These are phyloP conservation scores for Drosophila orosa DNA, from an alignment of 1,140 invertebrate genomes.

Conservation along the genomic window DNA sequence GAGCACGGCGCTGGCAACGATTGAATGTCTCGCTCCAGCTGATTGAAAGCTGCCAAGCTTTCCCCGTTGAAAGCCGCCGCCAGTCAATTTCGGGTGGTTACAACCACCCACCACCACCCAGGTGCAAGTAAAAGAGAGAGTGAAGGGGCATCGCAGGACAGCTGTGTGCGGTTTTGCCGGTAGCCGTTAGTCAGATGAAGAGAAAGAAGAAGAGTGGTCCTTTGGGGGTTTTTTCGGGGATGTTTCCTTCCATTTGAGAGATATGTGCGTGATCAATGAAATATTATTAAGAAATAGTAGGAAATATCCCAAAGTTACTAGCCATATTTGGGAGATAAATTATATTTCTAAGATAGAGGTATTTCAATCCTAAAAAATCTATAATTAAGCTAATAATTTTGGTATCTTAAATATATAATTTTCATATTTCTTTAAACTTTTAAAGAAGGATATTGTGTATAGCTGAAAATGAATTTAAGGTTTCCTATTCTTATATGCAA, in stretches of 20 bases:
- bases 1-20: not conserved
- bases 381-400: not conserved
- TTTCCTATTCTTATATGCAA: too few species aligned
- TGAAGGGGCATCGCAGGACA: conserved; percentile 37
- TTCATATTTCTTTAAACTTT: not conserved
- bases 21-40: conserved; percentile 16
- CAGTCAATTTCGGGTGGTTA: conserved; percentile 11
- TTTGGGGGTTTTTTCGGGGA: conserved; percentile 1
- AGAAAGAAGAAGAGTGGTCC: conserved; percentile 7
- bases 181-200: conserved; percentile 42
- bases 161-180: conserved; percentile 70
- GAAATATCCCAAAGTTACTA: not conserved
- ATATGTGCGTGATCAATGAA: conserved; percentile 2
- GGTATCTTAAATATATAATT: not conserved
- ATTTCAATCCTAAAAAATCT: not conserved
- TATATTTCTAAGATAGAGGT: not conserved
- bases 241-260: not conserved
- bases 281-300: not conserved
- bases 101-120: not conserved
- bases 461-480: too few species aligned
- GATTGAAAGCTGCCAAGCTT: conserved; percentile 46
- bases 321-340: not conserved
- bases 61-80: conserved; percentile 37
- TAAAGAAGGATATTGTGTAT: not conserved
- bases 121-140: conserved; percentile 9